Percentiles rank a stretch among this genome's conserved stretches.
Conservation (phyloP, 2,797 vertebrate genomes). For the Neosilurus mollespiculum region DNA sequence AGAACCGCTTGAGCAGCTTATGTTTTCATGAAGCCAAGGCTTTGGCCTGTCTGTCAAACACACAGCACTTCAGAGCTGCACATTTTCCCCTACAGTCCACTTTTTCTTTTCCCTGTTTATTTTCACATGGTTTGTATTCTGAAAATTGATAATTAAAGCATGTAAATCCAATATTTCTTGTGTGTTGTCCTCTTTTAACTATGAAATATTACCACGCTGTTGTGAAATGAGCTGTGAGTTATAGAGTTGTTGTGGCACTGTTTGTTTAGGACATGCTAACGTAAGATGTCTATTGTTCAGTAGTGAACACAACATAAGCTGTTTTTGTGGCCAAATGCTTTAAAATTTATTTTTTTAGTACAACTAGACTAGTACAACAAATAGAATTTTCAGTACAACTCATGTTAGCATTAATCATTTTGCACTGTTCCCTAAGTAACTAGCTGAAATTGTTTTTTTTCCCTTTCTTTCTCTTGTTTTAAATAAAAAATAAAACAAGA, state of each 20-base stretch:
- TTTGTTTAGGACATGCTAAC: neutral
- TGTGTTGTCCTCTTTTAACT: conserved; percentile 21
- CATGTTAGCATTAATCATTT: neutral
- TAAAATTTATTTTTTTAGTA: too few relatives aligned
- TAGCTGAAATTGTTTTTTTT: neutral
- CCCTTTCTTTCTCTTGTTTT: too few relatives aligned
- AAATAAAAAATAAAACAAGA: too few relatives aligned
- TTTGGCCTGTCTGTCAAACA: conserved; percentile 58
- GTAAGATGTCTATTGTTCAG: too few relatives aligned
- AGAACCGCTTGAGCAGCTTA: conserved; percentile 56
- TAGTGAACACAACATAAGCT: too few relatives aligned
- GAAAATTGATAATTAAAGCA: conserved; percentile 23
- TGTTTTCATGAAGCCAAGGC: conserved; percentile 55
- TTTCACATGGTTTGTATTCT: conserved; percentile 27
- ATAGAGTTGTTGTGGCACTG: neutral
- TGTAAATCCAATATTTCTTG: neutral
- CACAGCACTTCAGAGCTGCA: conserved; percentile 36
- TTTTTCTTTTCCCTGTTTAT: conserved; percentile 18
- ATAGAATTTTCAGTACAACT: too few relatives aligned
- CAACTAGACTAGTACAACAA: too few relatives aligned
- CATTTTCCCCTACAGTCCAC: conserved; percentile 33
- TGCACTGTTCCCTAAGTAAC: neutral
- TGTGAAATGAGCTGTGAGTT: neutral
- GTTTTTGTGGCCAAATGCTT: too few relatives aligned
- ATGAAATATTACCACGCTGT: neutral